Evolutionary conservation across 1,140 invertebrate species (phyloP), one percentile per base, ranked within the genome.

Genomic region (Caenorhabditis latens): DNA sequence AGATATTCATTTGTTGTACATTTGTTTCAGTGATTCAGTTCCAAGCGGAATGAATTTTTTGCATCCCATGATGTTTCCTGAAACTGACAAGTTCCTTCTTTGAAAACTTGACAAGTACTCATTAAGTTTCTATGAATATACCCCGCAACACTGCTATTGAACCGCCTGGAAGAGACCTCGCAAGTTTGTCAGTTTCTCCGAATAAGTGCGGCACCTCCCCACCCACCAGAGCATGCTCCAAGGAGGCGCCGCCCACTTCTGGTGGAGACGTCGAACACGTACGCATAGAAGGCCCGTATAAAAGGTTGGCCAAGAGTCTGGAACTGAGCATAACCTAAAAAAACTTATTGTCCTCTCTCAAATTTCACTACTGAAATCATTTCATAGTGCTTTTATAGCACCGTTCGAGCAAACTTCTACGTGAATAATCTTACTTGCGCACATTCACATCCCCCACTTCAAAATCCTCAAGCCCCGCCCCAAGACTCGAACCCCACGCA

Each of bases 201-300:
- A 79, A 79, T 79, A 79, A 79, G 71, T 79, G 43, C 42, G 57
- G 57, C 57, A 58, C 14, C 61, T 63, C 61, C 43, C 71, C 71
- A 50, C 71, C 71, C 46, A 79, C 71, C 14, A 71, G 67, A n/a
- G 71, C 65, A 32, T 32, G 43, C 65, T 16, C 4, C 9, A 11
- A n/a, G 71, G 19, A 40, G 43, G 46, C 71, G 21, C 71, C 71
- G 71, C 71, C 71, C 71, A 71, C 71, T 79, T 40, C 21, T 71
- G 65, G 16, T 6, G 65, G 71, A 79, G 43, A 48, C 71, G n/a
- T 48, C 3, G 46, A 79, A 79, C 43, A 79, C 46, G 71, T 50
- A 79, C 71, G 71, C 71, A 79, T 50, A 19, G 46, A 2, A 11
- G 11, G 13, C 9, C 16, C 11, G 7, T 79, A 79, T 79, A 79